Percentiles rank a stretch among this genome's conserved stretches.
Conservation (phyloP, 2,888 invertebrate species). For the Clivina fossor region DNA sequence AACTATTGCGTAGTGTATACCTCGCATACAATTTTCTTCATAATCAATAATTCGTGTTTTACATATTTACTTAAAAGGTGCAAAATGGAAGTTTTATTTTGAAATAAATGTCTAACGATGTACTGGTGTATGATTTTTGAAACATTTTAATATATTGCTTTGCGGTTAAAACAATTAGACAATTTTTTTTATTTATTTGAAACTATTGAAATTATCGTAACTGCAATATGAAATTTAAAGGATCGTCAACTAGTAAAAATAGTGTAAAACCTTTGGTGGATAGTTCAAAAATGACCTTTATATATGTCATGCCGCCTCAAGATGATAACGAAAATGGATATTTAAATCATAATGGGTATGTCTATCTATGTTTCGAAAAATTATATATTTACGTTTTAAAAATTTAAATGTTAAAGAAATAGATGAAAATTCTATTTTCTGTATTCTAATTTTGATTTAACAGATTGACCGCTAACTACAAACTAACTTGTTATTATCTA, state of each 20-base stretch:
- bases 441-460: no score
- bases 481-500: no score
- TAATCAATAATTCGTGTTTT: background rate
- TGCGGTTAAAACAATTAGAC: background rate
- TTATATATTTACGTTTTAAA: background rate
- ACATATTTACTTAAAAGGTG: background rate
- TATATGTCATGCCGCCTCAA: conserved; percentile 52
- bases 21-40: background rate
- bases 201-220: no score
- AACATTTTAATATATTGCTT: conserved; percentile 2
- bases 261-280: conserved; percentile 14
- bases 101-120: conserved; percentile 1
- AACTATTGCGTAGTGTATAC: no score
- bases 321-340: conserved; percentile 33
- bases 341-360: conserved; percentile 23
- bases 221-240: conserved; percentile 32
- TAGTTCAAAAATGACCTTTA: conserved; percentile 51
- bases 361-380: background rate
- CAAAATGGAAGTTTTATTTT: background rate
- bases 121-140: conserved; percentile 12
- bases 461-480: no score
- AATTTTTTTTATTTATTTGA: no score
- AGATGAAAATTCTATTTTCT: no score
- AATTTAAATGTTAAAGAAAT: no score
- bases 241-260: conserved; percentile 34